phyloP scores from a whole-genome alignment of 2,113 vertebrate species.

The Nannobrachium achirus region DNA sequence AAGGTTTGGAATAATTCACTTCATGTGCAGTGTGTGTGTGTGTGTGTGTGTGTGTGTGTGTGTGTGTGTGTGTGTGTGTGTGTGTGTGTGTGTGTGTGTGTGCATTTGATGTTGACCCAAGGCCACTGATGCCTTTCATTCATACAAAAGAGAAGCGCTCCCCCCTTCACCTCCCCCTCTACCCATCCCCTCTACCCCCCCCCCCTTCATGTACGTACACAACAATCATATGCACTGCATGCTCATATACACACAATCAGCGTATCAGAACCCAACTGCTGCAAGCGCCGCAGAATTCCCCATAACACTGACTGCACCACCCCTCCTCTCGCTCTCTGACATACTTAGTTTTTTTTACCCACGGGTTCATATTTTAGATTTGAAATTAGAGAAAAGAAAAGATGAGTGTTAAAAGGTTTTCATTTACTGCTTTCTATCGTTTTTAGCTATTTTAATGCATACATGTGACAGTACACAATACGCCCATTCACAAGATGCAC shows the following conservation, averaged over 20 bases:
- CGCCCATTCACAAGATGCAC: no score
- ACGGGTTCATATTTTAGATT: no score
- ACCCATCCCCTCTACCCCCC: background rate
- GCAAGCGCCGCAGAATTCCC: conserved; percentile 55
- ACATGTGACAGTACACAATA: no score
- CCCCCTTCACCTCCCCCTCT: no score
- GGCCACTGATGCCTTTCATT: conserved; percentile 64
- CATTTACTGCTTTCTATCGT: conserved; percentile 2
- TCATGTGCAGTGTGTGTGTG: no score
- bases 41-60: background rate
- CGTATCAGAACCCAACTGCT: conserved; percentile 62
- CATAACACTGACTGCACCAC: conserved; percentile 35
- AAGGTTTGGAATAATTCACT: no score
- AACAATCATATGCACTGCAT: background rate
- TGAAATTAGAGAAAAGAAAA: no score
- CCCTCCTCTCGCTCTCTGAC: background rate
- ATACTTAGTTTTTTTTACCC: no score
- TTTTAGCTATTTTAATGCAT: background rate
- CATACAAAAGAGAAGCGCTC: background rate
- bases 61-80: background rate
- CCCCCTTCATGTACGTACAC: conserved; percentile 1
- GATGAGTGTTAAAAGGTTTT: no score
- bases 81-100: conserved; percentile 13
- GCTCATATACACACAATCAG: background rate
- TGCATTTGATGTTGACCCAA: no score